Conservation (phyloP, 1,140 invertebrate species). For the Drosophila funebris region DNA sequence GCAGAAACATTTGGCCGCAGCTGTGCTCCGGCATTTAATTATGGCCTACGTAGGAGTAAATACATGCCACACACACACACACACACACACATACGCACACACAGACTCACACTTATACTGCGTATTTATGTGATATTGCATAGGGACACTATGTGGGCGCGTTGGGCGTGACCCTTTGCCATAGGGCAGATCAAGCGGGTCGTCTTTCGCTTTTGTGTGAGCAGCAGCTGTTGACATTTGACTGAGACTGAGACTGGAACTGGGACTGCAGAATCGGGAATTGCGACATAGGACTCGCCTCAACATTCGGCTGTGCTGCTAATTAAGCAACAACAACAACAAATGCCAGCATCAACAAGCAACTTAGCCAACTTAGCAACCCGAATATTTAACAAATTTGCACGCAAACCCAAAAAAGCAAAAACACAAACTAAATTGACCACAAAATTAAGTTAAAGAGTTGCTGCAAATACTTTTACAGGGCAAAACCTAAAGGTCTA, state of each 20-base stretch:
- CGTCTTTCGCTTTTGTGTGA: conserved; percentile 11
- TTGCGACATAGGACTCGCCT: background rate
- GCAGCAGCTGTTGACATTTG: conserved; percentile 67
- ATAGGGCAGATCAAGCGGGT: conserved; percentile 23
- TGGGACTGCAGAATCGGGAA: background rate
- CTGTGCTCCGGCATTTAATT: conserved; percentile 61
- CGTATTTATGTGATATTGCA: background rate
- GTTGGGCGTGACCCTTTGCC: conserved; percentile 56
- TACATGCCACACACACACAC: conserved; percentile 27
- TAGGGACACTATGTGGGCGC: conserved; percentile 15
- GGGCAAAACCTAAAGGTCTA: background rate
- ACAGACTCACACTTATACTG: background rate
- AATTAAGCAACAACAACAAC: conserved; percentile 57
- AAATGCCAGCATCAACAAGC: conserved; percentile 5
- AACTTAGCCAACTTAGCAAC: conserved; percentile 10
- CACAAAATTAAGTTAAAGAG: conserved; percentile 43
- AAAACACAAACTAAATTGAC: conserved; percentile 33
- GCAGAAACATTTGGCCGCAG: conserved; percentile 36
- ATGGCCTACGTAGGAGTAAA: conserved; percentile 58
- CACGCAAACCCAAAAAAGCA: conserved; percentile 1
- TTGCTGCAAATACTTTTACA: conserved; percentile 8
- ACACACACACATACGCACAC: background rate
- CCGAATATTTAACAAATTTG: background rate
- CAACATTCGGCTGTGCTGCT: conserved; percentile 46
- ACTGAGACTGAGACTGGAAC: too few relatives aligned